Evolutionary conservation across 2,888 invertebrate genomes (phyloP).

Genomic region (Invenusta paracnida): DNA sequence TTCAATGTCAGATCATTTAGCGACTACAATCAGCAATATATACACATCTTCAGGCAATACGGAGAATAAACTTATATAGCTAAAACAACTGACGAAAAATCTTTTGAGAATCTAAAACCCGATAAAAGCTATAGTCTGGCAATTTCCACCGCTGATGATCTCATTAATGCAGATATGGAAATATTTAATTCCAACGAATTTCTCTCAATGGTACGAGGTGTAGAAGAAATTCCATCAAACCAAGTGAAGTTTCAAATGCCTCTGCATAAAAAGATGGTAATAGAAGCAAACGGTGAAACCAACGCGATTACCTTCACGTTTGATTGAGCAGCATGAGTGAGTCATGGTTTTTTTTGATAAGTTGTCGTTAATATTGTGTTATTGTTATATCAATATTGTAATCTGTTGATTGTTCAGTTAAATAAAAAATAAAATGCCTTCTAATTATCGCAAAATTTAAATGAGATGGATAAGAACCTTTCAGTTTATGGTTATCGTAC

Average conservation of each 20-base stretch:
- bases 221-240: neutral
- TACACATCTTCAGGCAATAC: neutral
- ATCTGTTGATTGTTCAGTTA: neutral
- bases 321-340: neutral
- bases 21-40: neutral
- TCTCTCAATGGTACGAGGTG: neutral
- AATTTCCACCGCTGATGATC: neutral
- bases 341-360: neutral
- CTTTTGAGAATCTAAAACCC: neutral
- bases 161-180: neutral
- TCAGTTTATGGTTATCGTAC: neutral
- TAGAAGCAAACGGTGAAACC: neutral
- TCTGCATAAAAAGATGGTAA: neutral
- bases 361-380: neutral
- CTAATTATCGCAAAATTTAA: neutral
- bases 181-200: neutral
- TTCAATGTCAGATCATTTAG: neutral
- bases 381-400: neutral
- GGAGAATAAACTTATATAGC: neutral
- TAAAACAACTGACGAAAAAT: neutral
- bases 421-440: neutral
- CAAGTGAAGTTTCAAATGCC: neutral
- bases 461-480: neutral
- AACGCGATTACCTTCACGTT: neutral
- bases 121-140: neutral